These are phyloP conservation scores for Edolisoma coerulescens DNA, from an alignment of 2,113 vertebrate genomes.

Conservation along the genomic window DNA sequence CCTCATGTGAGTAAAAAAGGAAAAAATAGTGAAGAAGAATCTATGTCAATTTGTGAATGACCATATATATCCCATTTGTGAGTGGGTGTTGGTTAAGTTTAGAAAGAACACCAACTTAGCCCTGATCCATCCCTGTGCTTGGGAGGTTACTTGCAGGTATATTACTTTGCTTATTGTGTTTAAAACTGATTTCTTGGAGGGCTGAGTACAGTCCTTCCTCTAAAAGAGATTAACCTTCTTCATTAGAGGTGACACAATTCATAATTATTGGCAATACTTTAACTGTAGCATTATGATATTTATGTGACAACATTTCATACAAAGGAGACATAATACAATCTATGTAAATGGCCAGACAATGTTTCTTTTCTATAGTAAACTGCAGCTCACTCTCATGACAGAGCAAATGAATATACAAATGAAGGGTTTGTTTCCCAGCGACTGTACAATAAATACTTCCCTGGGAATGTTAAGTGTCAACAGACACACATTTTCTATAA, in stretches of 20 bases:
- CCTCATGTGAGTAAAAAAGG: background rate
- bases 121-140: background rate
- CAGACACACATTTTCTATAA: background rate
- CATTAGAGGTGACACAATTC: background rate
- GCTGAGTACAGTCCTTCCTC: background rate
- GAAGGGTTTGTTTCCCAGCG: background rate
- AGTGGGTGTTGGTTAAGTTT: background rate
- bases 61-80: background rate
- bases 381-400: background rate
- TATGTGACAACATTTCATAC: background rate
- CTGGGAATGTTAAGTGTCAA: slow-evolving; percentile 2
- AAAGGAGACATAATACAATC: background rate
- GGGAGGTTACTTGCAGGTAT: background rate
- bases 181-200: background rate
- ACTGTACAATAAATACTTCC: slow-evolving; percentile 3
- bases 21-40: background rate
- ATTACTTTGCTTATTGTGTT: background rate
- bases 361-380: background rate
- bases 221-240: background rate
- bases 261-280: background rate
- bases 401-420: background rate
- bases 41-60: background rate
- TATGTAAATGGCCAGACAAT: background rate
- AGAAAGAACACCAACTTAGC: background rate
- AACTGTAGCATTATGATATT: background rate